Base-by-base conservation (phyloP, 2,113 vertebrate genomes). In the Coracopsis vasa region DNA sequence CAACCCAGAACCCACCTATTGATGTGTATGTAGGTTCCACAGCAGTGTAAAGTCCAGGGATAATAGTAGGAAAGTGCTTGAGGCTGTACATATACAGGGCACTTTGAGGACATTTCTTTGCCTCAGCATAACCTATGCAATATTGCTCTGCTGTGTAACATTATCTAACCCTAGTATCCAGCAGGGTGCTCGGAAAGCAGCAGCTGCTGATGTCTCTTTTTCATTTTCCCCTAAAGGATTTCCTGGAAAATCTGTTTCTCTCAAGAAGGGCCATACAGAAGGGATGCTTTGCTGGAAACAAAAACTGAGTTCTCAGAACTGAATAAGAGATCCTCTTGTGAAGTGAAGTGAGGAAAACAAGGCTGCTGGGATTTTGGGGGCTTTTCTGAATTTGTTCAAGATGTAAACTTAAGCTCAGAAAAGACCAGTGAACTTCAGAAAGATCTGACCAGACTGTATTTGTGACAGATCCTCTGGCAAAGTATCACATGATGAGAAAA, bases 321-420 rank as follows among this genome's bases (percentile, higher is more conserved):
- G 25, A 70, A 1, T 78, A 50, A 86, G 91, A 85, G 25, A 95
- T 56, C 10, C 12, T 80, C n/a, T 77, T 77, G 71, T 88, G 53
- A 86, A 92, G 50, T 4, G 6, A 79, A 33, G 45, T 60, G 54
- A 74, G 33, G 67, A 80, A 82, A 88, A 90, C 41, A 80, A 78
- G 54, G 47, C 62, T 88, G 24, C n/a, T 77, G 74, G 71, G 65
- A 88, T 82, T 92, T 58, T 14, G 31, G 11, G 19, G 65, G 29
- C 53, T 92, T 88, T 86, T 85, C 50, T 73, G 42, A 71, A 90
- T 54, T 73, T 82, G 39, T 75, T 94, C 35, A 62, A 71, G 66
- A 33, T 72, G 28, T 85, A 77, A 94, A 72, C 15, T 75, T 85
- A 44, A 61, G 58, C 24, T 75, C 18, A 48, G 61, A 65, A 85